A percentile compares a stretch with the other conserved stretches of the same genome.
Evolutionary conservation across 2,888 invertebrate species (phyloP).

Genomic region (Pterostichus niger): DNA sequence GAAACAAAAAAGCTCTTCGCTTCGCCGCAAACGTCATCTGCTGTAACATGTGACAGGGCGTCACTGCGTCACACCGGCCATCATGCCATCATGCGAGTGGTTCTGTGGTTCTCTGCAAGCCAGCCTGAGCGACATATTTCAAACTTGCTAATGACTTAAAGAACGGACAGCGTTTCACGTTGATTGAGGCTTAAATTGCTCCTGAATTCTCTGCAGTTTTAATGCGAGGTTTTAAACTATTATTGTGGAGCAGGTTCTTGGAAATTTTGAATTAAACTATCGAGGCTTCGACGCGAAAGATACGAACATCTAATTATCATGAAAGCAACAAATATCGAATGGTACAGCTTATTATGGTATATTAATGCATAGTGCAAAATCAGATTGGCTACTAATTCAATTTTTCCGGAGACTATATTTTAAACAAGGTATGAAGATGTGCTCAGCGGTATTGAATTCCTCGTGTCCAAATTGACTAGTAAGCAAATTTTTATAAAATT

Average conservation of each 20-base stretch:
- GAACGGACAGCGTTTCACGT: constrained; percentile 24
- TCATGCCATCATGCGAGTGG: constrained; percentile 30
- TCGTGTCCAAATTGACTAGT: too few species aligned
- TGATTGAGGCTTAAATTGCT: constrained; percentile 30
- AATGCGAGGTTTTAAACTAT: constrained; percentile 16
- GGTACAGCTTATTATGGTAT: too few species aligned
- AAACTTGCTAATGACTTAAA: constrained; percentile 40
- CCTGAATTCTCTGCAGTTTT: neutral
- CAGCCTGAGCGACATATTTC: constrained; percentile 18
- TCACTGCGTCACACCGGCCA: constrained; percentile 45
- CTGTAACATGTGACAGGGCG: constrained; percentile 64
- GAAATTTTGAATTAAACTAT: constrained; percentile 17
- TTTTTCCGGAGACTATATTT: too few species aligned
- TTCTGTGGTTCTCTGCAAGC: neutral
- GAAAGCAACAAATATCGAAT: neutral
- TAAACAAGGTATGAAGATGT: too few species aligned
- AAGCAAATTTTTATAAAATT: too few species aligned
- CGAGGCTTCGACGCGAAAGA: neutral
- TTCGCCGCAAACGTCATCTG: constrained; percentile 64
- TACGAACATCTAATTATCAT: neutral
- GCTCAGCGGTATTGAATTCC: too few species aligned
- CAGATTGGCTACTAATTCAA: too few species aligned
- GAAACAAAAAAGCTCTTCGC: constrained; percentile 52
- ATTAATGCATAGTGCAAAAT: too few species aligned
- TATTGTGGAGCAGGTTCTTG: constrained; percentile 22